These are phyloP conservation scores for Leptinotarsa undecemlineata DNA, from an alignment of 1,140 invertebrate species.

Conservation along the genomic window DNA sequence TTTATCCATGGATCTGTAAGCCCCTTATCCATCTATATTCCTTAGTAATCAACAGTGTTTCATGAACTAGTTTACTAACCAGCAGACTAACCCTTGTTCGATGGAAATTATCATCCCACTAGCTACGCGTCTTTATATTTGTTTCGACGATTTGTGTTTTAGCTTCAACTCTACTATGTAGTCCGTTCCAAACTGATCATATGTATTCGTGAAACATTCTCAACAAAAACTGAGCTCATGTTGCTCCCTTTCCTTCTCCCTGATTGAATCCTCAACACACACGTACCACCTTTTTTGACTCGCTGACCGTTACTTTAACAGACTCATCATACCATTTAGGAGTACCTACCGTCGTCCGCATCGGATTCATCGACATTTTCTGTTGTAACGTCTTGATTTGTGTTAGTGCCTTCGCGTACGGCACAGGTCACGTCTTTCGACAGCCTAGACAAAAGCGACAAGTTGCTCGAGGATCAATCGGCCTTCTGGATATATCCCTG, in stretches of 20 bases:
- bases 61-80: no score
- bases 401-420: slow-evolving; percentile 1
- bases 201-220: no score
- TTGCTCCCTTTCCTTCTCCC: background rate
- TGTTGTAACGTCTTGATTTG: slow-evolving; percentile 9
- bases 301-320: background rate
- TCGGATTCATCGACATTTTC: background rate
- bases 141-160: no score
- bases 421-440: slow-evolving; percentile 18
- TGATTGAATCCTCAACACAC: background rate
- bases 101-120: no score
- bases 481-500: slow-evolving; percentile 9
- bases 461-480: background rate
- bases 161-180: no score
- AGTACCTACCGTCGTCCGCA: background rate
- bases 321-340: background rate
- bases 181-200: no score
- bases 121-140: no score
- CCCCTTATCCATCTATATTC: no score
- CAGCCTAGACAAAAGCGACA: slow-evolving; percentile 13
- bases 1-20: no score
- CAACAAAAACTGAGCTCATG: background rate
- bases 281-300: background rate
- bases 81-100: no score
- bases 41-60: no score